Conservation (phyloP, 2,888 invertebrate genomes). For the Adineta ricciae region DNA sequence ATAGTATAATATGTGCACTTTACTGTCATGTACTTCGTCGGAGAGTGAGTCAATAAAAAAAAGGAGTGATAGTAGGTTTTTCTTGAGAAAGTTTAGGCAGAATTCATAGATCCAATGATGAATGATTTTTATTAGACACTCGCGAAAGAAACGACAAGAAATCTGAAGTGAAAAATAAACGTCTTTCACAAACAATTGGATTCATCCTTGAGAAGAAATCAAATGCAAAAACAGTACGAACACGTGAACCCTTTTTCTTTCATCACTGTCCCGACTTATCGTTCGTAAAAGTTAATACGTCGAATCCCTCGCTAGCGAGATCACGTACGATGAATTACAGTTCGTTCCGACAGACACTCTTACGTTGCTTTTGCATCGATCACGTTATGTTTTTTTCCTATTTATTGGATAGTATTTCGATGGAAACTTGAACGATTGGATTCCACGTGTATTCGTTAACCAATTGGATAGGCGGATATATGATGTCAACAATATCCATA, state of each 20-base stretch:
- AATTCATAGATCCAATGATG: no score
- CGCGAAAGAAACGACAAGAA: no score
- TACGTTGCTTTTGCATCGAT: no score
- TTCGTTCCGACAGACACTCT: no score
- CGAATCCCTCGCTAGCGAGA: no score
- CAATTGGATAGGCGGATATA: background rate
- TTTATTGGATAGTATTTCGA: background rate
- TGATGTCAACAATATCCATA: background rate
- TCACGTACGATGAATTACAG: no score
- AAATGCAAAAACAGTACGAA: background rate
- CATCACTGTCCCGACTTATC: background rate
- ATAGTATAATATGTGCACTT: background rate
- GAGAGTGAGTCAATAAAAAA: background rate
- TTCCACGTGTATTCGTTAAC: background rate
- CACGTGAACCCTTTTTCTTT: no score
- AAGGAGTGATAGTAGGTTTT: background rate
- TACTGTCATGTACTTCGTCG: background rate
- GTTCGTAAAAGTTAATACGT: background rate
- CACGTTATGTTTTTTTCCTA: no score
- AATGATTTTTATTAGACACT: no score
- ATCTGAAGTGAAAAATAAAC: background rate
- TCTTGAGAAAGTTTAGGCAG: background rate
- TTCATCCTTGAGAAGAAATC: background rate
- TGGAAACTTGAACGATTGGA: background rate
- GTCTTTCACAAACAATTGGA: background rate